These are phyloP conservation scores for Episyrphus balteatus DNA, from an alignment of 1,140 invertebrate genomes.

Conservation along the genomic window DNA sequence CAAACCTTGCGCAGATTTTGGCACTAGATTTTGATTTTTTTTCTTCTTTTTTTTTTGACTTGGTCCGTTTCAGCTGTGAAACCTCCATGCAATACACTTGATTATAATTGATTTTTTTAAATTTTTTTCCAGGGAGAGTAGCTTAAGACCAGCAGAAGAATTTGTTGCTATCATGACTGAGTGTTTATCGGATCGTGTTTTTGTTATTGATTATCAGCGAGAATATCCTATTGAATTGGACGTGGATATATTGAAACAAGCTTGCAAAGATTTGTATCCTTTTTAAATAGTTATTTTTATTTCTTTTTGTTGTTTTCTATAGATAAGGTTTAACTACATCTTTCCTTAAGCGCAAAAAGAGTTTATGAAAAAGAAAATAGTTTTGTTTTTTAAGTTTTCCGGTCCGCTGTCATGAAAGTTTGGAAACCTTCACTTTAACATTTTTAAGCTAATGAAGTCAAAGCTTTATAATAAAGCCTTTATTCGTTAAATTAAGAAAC, in stretches of 20 bases:
- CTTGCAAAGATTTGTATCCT: conserved; percentile 54
- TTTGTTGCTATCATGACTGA: conserved; percentile 51
- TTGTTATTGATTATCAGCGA: conserved; percentile 58
- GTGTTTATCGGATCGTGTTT: conserved; percentile 51
- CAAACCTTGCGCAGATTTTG: too few relatives aligned
- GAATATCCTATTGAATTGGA: conserved; percentile 50
- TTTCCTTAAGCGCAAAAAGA: too few relatives aligned
- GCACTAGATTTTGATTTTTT: too few relatives aligned
- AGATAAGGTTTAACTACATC: too few relatives aligned
- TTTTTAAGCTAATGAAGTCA: too few relatives aligned
- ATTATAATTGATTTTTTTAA: not conserved
- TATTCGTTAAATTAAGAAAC: too few relatives aligned
- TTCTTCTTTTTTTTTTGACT: too few relatives aligned
- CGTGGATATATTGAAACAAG: conserved; percentile 44
- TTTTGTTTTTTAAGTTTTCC: conserved; percentile 1
- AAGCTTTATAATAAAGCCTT: too few relatives aligned
- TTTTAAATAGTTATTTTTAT: conserved; percentile 15
- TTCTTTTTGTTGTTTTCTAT: not conserved
- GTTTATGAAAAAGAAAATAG: conserved; percentile 2
- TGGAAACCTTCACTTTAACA: too few relatives aligned
- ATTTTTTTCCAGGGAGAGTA: conserved; percentile 5
- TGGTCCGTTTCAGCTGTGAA: too few relatives aligned
- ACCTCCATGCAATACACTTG: not conserved
- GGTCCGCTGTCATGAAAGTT: too few relatives aligned
- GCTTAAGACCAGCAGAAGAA: conserved; percentile 14